phyloP scores from a whole-genome alignment of 2,888 invertebrate genomes.

The Sarcophaga carnaria region DNA sequence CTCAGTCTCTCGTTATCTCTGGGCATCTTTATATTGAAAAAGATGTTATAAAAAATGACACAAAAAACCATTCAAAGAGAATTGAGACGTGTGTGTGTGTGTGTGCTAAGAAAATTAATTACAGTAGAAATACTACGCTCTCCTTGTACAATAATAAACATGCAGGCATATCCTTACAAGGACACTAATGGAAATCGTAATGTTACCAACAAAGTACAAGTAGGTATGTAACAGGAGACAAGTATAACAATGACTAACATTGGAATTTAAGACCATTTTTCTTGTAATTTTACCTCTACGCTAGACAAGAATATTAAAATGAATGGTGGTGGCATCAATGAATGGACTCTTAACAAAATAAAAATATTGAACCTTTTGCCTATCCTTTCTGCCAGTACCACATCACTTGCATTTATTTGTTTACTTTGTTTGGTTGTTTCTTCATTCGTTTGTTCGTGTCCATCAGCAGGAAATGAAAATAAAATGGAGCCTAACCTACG shows the following conservation, averaged over 20 bases:
- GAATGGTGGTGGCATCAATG: not conserved
- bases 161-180: not conserved
- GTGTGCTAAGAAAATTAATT: slow-evolving; percentile 57
- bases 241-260: slow-evolving; percentile 30
- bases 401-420: slow-evolving; percentile 2
- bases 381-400: not conserved
- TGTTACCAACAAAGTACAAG: not conserved
- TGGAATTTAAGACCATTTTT: slow-evolving; percentile 44
- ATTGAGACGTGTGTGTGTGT: slow-evolving; percentile 41
- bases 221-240: slow-evolving; percentile 9
- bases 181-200: not conserved
- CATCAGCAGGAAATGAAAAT: slow-evolving; percentile 45
- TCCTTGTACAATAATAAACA: not conserved
- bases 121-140: slow-evolving; percentile 8
- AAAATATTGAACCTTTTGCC: not conserved
- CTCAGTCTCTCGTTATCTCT: not conserved
- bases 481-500: slow-evolving; percentile 37
- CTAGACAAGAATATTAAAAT: not conserved
- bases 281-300: slow-evolving; percentile 36
- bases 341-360: not conserved
- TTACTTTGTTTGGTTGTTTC: not conserved
- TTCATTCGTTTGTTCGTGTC: slow-evolving; percentile 4
- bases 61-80: slow-evolving; percentile 47
- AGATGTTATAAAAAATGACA: slow-evolving; percentile 37
- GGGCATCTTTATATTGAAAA: slow-evolving; percentile 8